These are phyloP conservation scores for Salticus scenicus DNA, from an alignment of 2,888 invertebrate genomes.

Conservation along the genomic window DNA sequence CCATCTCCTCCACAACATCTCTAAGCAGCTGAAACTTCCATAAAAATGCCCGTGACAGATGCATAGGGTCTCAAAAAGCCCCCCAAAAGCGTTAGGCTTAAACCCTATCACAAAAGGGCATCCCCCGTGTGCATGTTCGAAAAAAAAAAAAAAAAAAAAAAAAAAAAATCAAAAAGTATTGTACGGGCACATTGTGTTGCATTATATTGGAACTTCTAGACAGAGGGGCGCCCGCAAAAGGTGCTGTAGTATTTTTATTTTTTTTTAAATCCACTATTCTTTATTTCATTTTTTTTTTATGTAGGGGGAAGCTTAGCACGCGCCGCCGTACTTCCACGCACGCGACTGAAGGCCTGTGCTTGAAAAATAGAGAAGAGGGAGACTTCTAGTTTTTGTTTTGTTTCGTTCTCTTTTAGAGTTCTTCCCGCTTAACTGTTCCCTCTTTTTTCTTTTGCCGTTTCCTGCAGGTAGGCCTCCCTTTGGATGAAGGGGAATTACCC, in stretches of 20 bases:
- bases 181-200: conserved; percentile 35
- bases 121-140: conserved; percentile 15
- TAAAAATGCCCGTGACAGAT: conserved; percentile 27
- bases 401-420: conserved; percentile 23
- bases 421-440: conserved; percentile 40
- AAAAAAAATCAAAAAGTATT: conserved; percentile 15
- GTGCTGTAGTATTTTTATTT: neutral
- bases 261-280: neutral
- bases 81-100: conserved; percentile 43
- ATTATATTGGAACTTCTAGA: conserved; percentile 22
- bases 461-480: conserved; percentile 51
- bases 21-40: conserved; percentile 26
- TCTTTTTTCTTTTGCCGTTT: conserved; percentile 12
- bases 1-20: neutral
- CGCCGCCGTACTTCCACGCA: conserved; percentile 53
- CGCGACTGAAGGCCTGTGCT: conserved; percentile 26
- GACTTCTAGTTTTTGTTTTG: conserved; percentile 17
- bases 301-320: conserved; percentile 31
- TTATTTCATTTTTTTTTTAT: neutral
- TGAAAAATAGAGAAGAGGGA: neutral
- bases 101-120: conserved; percentile 33
- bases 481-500: neutral
- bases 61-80: conserved; percentile 1
- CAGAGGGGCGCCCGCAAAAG: conserved; percentile 20
- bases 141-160: neutral